These are phyloP conservation scores for Rhagoletis pomonella DNA, from an alignment of 1,140 invertebrate species.

Conservation along the genomic window DNA sequence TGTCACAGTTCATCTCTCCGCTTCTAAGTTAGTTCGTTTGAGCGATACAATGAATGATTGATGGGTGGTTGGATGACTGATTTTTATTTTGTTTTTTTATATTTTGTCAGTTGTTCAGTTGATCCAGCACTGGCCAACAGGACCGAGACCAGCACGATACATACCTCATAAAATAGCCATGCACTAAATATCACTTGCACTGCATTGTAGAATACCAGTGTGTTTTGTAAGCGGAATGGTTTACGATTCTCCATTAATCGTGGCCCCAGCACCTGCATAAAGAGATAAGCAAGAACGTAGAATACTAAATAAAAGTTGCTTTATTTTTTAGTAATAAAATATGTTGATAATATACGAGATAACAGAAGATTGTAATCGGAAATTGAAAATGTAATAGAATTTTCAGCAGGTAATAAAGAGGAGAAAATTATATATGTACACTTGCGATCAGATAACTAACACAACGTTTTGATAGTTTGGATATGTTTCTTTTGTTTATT, in stretches of 20 bases:
- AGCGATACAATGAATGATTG: conserved; percentile 20
- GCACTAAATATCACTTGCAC: conserved; percentile 88
- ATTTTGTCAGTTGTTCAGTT: not conserved
- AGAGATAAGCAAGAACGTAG: conserved; percentile 3
- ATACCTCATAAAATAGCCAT: conserved; percentile 88
- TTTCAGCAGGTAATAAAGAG: no score
- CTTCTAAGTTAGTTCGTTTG: conserved; percentile 11
- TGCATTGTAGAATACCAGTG: conserved; percentile 89
- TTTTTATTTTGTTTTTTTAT: not conserved
- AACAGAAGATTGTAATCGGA: not conserved
- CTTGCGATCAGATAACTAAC: no score
- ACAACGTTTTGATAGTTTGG: no score
- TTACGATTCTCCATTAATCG: conserved; percentile 90
- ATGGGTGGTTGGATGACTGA: conserved; percentile 28
- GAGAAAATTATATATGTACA: no score
- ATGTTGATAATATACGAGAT: not conserved
- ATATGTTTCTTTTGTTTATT: no score
- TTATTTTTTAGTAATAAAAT: not conserved
- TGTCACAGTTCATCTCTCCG: conserved; percentile 55
- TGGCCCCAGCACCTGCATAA: conserved; percentile 81
- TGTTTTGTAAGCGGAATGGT: conserved; percentile 85
- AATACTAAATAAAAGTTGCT: no score
- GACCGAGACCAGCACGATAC: conserved; percentile 1
- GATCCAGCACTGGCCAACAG: conserved; percentile 32
- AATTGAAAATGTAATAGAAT: no score